Percentiles rank a stretch among this genome's conserved stretches.
Evolutionary conservation across 2,888 invertebrate genomes (phyloP).

Genomic region (Agrenia bidenticulata): DNA sequence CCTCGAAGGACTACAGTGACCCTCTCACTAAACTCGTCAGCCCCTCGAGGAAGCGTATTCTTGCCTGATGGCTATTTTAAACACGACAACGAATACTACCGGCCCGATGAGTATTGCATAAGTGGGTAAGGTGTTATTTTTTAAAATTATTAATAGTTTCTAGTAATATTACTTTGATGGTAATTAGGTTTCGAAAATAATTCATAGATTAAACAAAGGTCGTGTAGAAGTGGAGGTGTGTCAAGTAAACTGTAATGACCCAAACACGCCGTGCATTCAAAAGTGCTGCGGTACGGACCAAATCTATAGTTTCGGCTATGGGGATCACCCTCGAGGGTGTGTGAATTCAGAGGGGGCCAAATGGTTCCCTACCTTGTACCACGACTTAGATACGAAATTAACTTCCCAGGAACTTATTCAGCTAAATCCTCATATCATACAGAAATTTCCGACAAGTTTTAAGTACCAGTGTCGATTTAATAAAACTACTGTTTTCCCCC

Average conservation of each 20-base stretch:
- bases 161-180: no score
- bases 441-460: conserved; percentile 38
- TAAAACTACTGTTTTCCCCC: conserved; percentile 39
- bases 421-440: conserved; percentile 34
- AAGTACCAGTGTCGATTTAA: conserved; percentile 34
- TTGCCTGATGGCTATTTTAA: conserved; percentile 35
- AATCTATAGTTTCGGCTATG: conserved; percentile 39
- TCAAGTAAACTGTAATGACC: conserved; percentile 31
- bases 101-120: conserved; percentile 36
- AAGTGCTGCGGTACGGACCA: conserved; percentile 35
- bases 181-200: no score
- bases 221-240: conserved; percentile 28
- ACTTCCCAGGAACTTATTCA: conserved; percentile 18
- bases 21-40: conserved; percentile 26
- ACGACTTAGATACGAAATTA: conserved; percentile 23
- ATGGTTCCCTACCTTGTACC: conserved; percentile 36
- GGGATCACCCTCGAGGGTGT: conserved; percentile 35
- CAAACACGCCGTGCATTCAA: conserved; percentile 39
- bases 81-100: conserved; percentile 39
- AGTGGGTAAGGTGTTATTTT: conserved; percentile 25
- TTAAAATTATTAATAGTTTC: no score
- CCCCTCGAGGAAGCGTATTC: conserved; percentile 27
- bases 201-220: conserved; percentile 8
- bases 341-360: conserved; percentile 1
- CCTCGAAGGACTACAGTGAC: conserved; percentile 22